phyloP scores from a whole-genome alignment of 2,888 invertebrate species.

The Trachelus iudaicus region DNA sequence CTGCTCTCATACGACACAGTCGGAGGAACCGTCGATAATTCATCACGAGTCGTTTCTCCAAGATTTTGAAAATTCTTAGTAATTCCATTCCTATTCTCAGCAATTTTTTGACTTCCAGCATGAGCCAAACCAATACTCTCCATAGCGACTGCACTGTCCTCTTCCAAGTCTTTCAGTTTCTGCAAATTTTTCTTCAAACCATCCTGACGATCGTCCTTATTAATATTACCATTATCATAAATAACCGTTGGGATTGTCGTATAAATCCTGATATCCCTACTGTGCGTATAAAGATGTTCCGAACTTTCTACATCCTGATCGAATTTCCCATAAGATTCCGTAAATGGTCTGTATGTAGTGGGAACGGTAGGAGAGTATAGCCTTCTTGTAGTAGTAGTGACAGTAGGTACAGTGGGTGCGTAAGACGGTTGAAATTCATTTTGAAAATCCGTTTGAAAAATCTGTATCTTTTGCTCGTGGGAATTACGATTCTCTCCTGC shows the following conservation, averaged over 20 bases:
- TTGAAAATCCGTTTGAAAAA: conserved; percentile 33
- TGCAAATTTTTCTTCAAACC: background rate
- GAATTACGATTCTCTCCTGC: background rate
- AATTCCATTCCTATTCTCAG: background rate
- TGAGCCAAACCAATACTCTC: conserved; percentile 33
- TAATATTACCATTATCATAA: background rate
- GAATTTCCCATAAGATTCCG: conserved; percentile 37
- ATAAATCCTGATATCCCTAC: conserved; percentile 17
- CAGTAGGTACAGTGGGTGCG: conserved; percentile 58
- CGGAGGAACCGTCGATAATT: background rate
- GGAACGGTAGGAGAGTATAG: conserved; percentile 58
- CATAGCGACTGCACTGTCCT: conserved; percentile 13
- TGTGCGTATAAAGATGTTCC: conserved; percentile 47
- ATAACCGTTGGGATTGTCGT: background rate
- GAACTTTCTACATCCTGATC: conserved; percentile 51
- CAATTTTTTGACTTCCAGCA: background rate
- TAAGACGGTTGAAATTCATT: conserved; percentile 52
- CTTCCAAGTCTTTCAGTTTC: background rate
- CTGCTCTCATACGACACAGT: background rate
- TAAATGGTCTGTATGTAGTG: conserved; percentile 46
- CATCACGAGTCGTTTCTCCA: background rate
- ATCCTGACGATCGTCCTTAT: background rate
- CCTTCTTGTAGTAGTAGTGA: conserved; percentile 54
- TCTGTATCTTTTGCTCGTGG: conserved; percentile 3
- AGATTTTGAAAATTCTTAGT: background rate